These are phyloP conservation scores for Aphelocoma californica DNA, from an alignment of 2,797 vertebrate species.

Conservation along the genomic window DNA sequence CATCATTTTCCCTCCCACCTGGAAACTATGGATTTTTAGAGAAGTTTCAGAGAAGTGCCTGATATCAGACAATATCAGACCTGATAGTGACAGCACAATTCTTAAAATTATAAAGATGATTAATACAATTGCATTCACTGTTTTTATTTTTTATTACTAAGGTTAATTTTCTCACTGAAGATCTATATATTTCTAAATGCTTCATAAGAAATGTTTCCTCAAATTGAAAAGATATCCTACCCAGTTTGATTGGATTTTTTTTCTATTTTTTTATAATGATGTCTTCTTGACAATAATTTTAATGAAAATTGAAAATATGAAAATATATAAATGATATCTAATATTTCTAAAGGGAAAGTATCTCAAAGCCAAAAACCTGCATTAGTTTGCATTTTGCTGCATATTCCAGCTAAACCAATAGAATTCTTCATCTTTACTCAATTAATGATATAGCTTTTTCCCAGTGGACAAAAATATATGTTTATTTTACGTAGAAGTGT, in stretches of 20 bases:
- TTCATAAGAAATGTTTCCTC: constrained; percentile 3
- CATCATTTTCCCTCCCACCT: not conserved
- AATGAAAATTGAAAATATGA: constrained; percentile 16
- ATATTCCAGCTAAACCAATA: not conserved
- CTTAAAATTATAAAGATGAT: not conserved
- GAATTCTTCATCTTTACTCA: not conserved
- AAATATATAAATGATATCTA: not conserved
- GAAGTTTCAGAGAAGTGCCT: not conserved
- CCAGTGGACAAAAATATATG: not conserved
- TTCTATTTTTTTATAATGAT: not conserved
- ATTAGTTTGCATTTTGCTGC: not conserved
- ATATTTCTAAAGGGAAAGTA: not conserved
- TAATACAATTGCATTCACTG: not conserved
- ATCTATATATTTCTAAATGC: not conserved
- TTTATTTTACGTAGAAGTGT: not conserved
- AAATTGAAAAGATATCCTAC: not conserved
- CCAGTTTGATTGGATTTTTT: not conserved
- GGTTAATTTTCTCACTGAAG: constrained; percentile 31
- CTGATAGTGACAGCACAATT: not conserved
- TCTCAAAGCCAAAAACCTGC: not conserved
- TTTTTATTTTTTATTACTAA: not conserved
- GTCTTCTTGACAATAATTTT: constrained; percentile 33
- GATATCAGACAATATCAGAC: not conserved
- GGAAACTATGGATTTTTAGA: not conserved
- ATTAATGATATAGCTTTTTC: not conserved